Evolutionary conservation across 2,888 invertebrate genomes (phyloP), one percentile per base, ranked within the genome.

Genomic region (Boloria selene): DNA sequence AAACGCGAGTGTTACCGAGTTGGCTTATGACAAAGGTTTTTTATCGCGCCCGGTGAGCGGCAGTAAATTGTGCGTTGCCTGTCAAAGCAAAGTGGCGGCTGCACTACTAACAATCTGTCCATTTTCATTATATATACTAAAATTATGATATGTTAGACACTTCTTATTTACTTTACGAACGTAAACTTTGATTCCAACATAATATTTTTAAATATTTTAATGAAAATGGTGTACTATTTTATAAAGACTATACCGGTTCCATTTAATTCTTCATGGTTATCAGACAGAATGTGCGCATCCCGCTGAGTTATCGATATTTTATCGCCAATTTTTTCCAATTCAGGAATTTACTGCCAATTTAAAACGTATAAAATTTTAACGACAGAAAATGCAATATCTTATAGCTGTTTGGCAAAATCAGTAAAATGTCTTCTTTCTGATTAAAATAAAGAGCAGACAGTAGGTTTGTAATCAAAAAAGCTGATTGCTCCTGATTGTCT

Each of bases 31-130:
- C 90, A 88, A 89, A 88, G 84, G 87, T 80, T 85, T 84, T 90
- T 90, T 90, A 88, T 88, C 87, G 87, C 70, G 77, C 77, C 77
- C 84, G 81, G 86, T 85, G 86, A 83, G 79, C 83, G 84, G 78
- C 83, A 87, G 85, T 91, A 90, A 90, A 91, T 90, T 88, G 82
- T 85, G 81, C 86, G 88, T 88, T 83, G 86, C 80, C 83, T 88
- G 90, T 90, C 90, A 89, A 87, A 88, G 84, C 62, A 63, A 68
- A 70, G 68, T 68, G 68, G 71, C 59, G 63, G 64, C 31, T 67
- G 55, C 54, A 61, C 49, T 59, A 59, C 56, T 52, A 62, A 63
- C 66, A 63, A 61, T 69, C 63, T 69, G 66, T 69, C 63, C 63
- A 56, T 64, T 67, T 63, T 63, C 63, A 56, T 67, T 58, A 61